A percentile compares a stretch with the other conserved stretches of the same genome.
These are phyloP conservation scores for Pteromalus puparum DNA, from an alignment of 1,140 invertebrate species.

Conservation along the genomic window DNA sequence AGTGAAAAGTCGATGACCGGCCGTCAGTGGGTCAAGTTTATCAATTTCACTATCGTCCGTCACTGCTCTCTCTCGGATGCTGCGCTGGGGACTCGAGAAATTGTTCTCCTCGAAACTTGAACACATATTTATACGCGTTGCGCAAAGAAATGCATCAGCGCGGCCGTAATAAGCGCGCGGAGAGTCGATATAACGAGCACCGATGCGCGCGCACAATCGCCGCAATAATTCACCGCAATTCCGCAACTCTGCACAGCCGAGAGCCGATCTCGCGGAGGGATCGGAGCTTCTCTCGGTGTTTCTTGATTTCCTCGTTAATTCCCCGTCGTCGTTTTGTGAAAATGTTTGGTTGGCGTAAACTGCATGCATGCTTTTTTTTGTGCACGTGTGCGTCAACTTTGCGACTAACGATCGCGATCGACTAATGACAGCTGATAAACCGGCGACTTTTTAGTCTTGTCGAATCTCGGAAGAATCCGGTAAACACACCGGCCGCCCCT, in stretches of 20 bases:
- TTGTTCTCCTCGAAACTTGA: background rate
- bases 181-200: background rate
- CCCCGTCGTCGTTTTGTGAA: no score
- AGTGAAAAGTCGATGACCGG: background rate
- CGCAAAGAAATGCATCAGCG: background rate
- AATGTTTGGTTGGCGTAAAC: no score
- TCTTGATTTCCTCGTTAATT: no score
- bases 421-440: background rate
- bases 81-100: background rate
- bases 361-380: no score
- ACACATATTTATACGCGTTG: background rate
- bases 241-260: background rate
- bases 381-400: background rate
- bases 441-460: no score
- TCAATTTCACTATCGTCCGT: background rate
- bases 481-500: no score
- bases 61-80: no score
- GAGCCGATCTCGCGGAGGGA: background rate
- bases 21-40: slow-evolving; percentile 18
- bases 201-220: slow-evolving; percentile 11
- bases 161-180: background rate
- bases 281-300: no score
- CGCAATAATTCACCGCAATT: slow-evolving; percentile 13
- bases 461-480: no score
- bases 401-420: background rate